These are phyloP conservation scores for Scaptodrosophila lebanonensis DNA, from an alignment of 1,140 invertebrate genomes.

Conservation along the genomic window DNA sequence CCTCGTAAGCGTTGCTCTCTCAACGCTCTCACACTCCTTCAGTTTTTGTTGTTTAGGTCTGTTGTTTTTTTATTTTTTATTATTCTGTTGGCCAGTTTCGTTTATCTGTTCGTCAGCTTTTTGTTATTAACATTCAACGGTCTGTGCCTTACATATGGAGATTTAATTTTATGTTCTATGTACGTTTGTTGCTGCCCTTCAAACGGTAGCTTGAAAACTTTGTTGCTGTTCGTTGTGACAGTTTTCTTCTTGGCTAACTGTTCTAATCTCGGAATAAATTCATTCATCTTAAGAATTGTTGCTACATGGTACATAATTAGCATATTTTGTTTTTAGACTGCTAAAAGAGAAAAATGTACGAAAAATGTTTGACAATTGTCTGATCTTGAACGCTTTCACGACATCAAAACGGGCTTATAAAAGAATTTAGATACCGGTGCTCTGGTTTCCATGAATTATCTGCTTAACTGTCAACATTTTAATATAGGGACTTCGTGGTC, in stretches of 20 bases:
- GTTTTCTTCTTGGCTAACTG: conserved; percentile 29
- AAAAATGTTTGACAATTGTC: conserved; percentile 41
- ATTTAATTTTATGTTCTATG: no score
- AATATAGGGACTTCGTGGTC: conserved; percentile 45
- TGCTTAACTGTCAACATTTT: conserved; percentile 37
- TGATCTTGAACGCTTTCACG: conserved; percentile 38
- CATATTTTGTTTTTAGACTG: conserved; percentile 56
- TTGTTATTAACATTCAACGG: conserved; percentile 9
- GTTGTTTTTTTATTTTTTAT: no score
- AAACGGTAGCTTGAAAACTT: no score
- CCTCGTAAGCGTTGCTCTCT: conserved; percentile 27
- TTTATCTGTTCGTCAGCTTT: conserved; percentile 36
- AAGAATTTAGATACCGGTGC: conserved; percentile 53
- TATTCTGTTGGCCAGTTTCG: conserved; percentile 12
- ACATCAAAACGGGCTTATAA: conserved; percentile 40
- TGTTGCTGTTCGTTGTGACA: conserved; percentile 20
- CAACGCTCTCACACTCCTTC: no score
- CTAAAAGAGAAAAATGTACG: conserved; percentile 29
- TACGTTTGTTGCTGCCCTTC: no score
- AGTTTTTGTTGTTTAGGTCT: no score
- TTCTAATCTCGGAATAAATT: conserved; percentile 56
- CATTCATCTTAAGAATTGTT: conserved; percentile 55
- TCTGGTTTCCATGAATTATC: conserved; percentile 70
- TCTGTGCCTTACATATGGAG: no score
- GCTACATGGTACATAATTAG: conserved; percentile 34